Evolutionary conservation across 2,888 invertebrate species (phyloP), one percentile per base, ranked within the genome.

Genomic region (Agrotis ipsilon): DNA sequence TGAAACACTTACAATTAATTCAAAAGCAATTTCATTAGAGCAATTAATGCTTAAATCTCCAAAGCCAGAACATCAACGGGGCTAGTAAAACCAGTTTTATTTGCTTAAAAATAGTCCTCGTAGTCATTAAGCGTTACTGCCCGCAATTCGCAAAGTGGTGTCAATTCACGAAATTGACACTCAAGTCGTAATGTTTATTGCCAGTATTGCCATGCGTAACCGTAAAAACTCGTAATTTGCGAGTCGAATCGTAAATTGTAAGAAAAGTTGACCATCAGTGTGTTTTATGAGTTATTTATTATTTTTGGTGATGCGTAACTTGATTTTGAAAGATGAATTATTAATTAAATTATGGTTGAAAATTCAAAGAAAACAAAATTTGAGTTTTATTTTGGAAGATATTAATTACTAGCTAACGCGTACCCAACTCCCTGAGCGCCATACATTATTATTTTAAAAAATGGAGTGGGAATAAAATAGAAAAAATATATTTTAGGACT

Each of bases 121-220:
- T 32, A 60, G 63, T 81, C 79, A 79, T 84, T 81, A 82, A 73
- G 45, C 19, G 51, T 55, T 67, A 72, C 74, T 66, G 59, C 16
- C 14, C 63, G 75, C 85, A 86, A 81, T 85, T 83, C 65, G 81
- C 81, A 82, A 84, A 86, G 82, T 82, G 80, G 77, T 79, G 77
- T 80, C 87, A 84, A 85, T 86, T 84, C 77, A 67, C 75, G 69
- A 86, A 88, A 89, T 86, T 86, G 86, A 84, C 84, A 82, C 78
- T 85, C 81, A 83, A 87, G 70, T 83, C 82, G 78, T 83, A 73
- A 79, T 78, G 78, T 80, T 72, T 84, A 77, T 80, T 62, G 51
- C 60, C 63, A 77, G 82, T 85, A 82, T 82, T 72, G 75, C 80
- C 74, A 82, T 86, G 83, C 83, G 65, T 81, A 73, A 77, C 67